Percentiles rank a stretch among this genome's conserved stretches.
These are phyloP conservation scores for Atlantisia rogersi DNA, from an alignment of 2,113 vertebrate species.

Conservation along the genomic window DNA sequence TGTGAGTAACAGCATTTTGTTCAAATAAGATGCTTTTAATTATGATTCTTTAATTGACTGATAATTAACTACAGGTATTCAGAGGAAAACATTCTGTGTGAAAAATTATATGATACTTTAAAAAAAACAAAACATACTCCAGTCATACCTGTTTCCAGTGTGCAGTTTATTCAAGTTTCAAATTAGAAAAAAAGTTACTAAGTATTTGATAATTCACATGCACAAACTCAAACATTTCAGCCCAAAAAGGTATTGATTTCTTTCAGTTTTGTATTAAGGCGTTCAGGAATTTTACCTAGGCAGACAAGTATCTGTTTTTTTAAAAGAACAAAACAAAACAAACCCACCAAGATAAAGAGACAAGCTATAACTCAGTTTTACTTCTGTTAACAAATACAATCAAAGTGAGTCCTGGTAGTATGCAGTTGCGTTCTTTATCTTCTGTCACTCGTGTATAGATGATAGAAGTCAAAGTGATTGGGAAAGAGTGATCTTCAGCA, in stretches of 20 bases:
- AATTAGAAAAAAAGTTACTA: slow-evolving; percentile 45
- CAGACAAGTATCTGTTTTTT: neutral
- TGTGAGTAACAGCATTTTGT: neutral
- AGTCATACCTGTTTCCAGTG: slow-evolving; percentile 28
- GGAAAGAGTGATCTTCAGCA: slow-evolving; percentile 34
- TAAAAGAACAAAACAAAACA: neutral
- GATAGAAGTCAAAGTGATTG: slow-evolving; percentile 29
- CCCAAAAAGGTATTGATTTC: neutral
- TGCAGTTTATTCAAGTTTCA: slow-evolving; percentile 54
- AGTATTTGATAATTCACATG: slow-evolving; percentile 55
- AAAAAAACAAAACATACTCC: neutral
- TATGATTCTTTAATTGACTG: neutral
- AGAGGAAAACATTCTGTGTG: neutral
- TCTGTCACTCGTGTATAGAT: slow-evolving; percentile 20
- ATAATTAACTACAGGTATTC: neutral
- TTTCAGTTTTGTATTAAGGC: slow-evolving; percentile 41
- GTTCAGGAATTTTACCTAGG: slow-evolving; percentile 28
- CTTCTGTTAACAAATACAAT: slow-evolving; percentile 37
- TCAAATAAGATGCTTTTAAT: neutral
- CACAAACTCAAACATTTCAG: slow-evolving; percentile 40
- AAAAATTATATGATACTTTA: neutral
- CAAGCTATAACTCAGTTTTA: slow-evolving; percentile 46
- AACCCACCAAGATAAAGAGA: neutral
- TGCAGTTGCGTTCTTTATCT: slow-evolving; percentile 21
- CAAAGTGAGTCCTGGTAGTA: slow-evolving; percentile 45